phyloP scores from a whole-genome alignment of 2,797 vertebrate genomes.

The Margarornis squamiger region DNA sequence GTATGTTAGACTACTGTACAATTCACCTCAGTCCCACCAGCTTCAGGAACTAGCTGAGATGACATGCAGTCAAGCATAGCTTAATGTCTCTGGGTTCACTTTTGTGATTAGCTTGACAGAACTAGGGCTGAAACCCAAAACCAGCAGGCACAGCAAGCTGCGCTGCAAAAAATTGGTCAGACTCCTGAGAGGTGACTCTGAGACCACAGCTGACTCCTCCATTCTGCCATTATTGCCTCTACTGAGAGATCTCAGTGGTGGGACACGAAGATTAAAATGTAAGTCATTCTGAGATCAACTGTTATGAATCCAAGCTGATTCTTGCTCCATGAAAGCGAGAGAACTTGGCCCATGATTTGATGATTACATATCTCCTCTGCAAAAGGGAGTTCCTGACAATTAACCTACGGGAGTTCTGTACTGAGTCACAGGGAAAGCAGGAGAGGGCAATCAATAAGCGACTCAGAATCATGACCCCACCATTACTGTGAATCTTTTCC shows the following conservation, averaged over 20 bases:
- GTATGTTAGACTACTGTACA: background rate
- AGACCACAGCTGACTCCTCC: background rate
- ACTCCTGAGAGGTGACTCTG: background rate
- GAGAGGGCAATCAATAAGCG: background rate
- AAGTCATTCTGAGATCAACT: background rate
- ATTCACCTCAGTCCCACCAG: background rate
- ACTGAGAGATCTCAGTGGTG: fast-evolving
- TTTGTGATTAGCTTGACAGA: background rate
- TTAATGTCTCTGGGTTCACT: background rate
- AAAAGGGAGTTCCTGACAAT: constrained; percentile 22
- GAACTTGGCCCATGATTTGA: background rate
- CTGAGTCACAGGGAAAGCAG: background rate
- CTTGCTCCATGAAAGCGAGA: background rate
- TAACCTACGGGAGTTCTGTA: background rate
- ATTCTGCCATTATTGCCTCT: background rate
- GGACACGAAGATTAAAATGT: background rate
- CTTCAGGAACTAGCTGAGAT: background rate
- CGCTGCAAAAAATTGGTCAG: background rate
- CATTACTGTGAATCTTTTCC: background rate
- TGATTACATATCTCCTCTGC: background rate
- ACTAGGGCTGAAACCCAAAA: background rate
- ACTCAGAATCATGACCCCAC: background rate
- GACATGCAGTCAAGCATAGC: fast-evolving
- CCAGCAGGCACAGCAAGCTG: background rate
- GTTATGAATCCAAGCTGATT: background rate